phyloP scores from a whole-genome alignment of 2,113 vertebrate species.

The Sorex araneus region DNA sequence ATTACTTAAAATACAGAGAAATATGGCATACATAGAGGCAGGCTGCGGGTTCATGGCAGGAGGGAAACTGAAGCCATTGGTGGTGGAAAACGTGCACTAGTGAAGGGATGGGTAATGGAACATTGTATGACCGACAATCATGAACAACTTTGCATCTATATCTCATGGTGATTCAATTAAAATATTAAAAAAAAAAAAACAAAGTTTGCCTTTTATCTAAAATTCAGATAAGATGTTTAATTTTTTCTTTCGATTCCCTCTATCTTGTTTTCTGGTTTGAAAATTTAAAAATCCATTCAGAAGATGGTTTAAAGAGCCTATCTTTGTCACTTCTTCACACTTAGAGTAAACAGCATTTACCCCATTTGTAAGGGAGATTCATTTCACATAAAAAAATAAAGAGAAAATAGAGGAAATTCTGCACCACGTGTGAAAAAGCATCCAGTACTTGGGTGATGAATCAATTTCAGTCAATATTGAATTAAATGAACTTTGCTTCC shows the following conservation, averaged over 20 bases:
- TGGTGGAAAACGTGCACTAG: too few species aligned
- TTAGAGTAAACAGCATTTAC: rapidly evolving
- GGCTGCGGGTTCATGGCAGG: too few species aligned
- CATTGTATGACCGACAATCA: too few species aligned
- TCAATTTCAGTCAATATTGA: background rate
- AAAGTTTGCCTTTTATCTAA: too few species aligned
- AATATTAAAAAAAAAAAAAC: too few species aligned
- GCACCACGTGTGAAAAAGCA: background rate
- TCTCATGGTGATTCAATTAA: too few species aligned
- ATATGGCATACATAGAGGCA: background rate
- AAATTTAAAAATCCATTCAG: background rate
- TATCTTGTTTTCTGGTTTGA: background rate
- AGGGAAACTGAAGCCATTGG: too few species aligned
- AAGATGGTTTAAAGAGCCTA: background rate
- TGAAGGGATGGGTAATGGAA: too few species aligned
- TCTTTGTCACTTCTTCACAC: background rate
- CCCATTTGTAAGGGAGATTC: background rate
- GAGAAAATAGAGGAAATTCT: background rate
- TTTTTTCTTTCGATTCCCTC: background rate
- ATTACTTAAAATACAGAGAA: background rate
- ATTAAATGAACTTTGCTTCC: background rate
- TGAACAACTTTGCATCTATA: too few species aligned
- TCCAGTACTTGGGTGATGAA: background rate
- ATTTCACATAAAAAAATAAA: background rate
- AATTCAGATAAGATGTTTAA: background rate